Base-by-base conservation (phyloP, 2,797 vertebrate genomes). In the Monodelphis domestica region DNA sequence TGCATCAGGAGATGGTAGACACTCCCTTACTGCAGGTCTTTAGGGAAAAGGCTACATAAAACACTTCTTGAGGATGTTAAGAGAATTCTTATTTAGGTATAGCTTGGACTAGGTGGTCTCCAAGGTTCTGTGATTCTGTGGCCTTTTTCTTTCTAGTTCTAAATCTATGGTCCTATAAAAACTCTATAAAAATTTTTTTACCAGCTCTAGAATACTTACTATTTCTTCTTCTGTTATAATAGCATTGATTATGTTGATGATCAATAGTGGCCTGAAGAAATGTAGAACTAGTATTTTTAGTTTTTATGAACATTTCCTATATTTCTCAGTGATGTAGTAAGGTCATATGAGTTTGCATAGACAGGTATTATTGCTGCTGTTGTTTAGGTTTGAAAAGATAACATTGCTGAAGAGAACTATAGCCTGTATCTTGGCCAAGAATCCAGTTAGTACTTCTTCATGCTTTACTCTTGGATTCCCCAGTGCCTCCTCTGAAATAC, bases 1-100 rank as follows among this genome's bases (percentile, higher is more conserved):
- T 21, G 5, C n/a, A 30, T 63, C 59, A 70, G 63, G 15, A 70
- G 59, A 63, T n/a, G 30, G 15, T 14, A 63, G 14, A 59, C 14
- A 6, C 59, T n/a, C 33, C 30, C 14, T 70, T 2, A 9, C 38
- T 5, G 5, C 0, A 0, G 0, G 38, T 26, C 24, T 45, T 14
- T 17, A 24, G 12, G 70, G n/a, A 78, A 26, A 10, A 45, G 24
- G 38, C 7, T 78, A 1, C 70, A 10, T 78, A 38, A 70, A 4
- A 11, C n/a, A 11, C 38, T 50, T 26, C 24, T 84, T 84, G 38
- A 38, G 38, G 38, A 45, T 50, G 6, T 45, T 1, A 84, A 50
- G 38, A 84, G 3, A 7, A 24, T 78, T 78, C n/a, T 45, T 78
- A 21, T 78, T 70, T 17, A 70, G n/a, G n/a, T 45, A 9, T 78